Base-by-base conservation (phyloP, 2,888 invertebrate species). In the Torymus tubicola region DNA sequence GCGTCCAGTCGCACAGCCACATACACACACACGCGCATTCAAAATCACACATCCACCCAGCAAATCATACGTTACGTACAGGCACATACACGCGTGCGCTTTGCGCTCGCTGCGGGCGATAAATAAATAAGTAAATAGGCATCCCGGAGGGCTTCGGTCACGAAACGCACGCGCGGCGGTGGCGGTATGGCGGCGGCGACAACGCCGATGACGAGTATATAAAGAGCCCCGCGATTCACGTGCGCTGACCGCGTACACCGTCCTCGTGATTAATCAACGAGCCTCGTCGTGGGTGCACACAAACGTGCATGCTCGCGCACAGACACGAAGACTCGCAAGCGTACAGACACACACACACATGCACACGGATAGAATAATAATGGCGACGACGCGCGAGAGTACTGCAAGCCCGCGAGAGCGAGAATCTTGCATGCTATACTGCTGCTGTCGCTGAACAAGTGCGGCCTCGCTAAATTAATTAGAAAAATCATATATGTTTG, bases 211-310 rank as follows among this genome's bases (percentile, higher is more conserved):
- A 75, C 67, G 75, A 75, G 70, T 61, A 60, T 42, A 42, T 70
- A 70, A 73, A 63, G 70, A 70, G 61, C 53, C 61, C 3, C 21
- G 63, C 52, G 65, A 42, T 42, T 42, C 58, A 16, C 67, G 50
- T 14, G 2, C 65, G 57, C 52, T 21, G 61, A 57, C 10, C 63
- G 18, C 42, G 42, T 42, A 42, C 42, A 42, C 21, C 58, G 72
- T 72, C 77, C 77, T 81, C 74, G 69, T 81, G 81, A 81, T 81
- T 81, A 81, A 81, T 81, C 77, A 73, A 73, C 69, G 72, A 73
- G 72, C n/a, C 65, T 14, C 71, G 4, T 42, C 8, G 42, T 42
- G 42, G 42, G 42, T 42, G 42, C 8, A 42, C 42, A 42, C 42
- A 42, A 42, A 42, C 42, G 42, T 8, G 42, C 21, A 16, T 52